phyloP scores from a whole-genome alignment of 1,140 invertebrate species.

The Aplysia californica region DNA sequence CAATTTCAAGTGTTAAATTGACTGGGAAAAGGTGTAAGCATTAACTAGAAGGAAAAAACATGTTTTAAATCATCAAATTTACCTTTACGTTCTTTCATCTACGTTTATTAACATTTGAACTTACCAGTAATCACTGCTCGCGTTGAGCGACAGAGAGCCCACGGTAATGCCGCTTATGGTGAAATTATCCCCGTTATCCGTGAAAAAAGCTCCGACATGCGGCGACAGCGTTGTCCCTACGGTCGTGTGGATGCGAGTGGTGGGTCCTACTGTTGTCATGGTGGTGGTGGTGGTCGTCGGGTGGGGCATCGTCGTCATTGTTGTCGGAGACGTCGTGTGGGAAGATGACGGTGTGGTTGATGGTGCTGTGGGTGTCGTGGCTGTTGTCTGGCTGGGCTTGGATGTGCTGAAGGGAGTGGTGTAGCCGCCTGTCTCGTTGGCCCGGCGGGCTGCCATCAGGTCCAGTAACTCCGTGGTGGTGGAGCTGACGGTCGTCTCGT shows the following conservation, averaged over 20 bases:
- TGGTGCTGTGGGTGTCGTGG: not conserved
- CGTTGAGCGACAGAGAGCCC: conserved; percentile 14
- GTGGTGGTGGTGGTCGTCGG: conserved; percentile 17
- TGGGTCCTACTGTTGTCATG: not conserved
- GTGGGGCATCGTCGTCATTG: not conserved
- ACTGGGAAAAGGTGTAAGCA: no score
- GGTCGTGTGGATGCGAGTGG: conserved; percentile 10
- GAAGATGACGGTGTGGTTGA: conserved; percentile 24
- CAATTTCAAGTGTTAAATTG: no score
- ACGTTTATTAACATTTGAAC: no score
- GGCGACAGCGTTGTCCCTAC: conserved; percentile 22
- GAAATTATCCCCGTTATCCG: conserved; percentile 29
- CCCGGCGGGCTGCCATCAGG: conserved; percentile 14
- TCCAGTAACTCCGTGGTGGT: conserved; percentile 23
- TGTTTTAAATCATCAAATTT: no score
- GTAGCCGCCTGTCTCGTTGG: conserved; percentile 1
- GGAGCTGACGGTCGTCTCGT: conserved; percentile 8
- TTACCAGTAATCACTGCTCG: no score
- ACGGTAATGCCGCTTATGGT: conserved; percentile 36
- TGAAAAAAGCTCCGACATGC: not conserved
- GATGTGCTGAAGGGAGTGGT: conserved; percentile 16
- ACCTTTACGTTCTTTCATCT: no score
- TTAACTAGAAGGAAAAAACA: no score
- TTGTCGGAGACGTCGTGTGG: conserved; percentile 19
- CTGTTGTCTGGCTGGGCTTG: not conserved